Evolutionary conservation across 2,113 vertebrate species (phyloP), one percentile per base, ranked within the genome.

Genomic region (Proteles cristata): DNA sequence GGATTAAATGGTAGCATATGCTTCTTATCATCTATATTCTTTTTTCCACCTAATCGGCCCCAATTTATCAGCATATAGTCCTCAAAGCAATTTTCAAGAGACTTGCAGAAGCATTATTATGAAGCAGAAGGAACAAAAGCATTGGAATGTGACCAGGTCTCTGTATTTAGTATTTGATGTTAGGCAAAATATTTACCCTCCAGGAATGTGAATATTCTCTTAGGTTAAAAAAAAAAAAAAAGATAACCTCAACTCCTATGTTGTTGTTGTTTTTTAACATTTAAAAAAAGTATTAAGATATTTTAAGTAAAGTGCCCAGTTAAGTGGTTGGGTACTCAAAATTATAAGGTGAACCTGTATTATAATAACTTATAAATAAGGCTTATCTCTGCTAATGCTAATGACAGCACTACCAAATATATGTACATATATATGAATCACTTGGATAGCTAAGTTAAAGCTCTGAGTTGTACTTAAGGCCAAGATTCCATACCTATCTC

Each of bases 331-430:
- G 7, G 31, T 88, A 55, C 28, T 73, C 26, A 93, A 33, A 74
- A 81, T 79, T 77, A 71, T 66, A 79, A 89, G 17, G 7, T 73
- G 7, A 85, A 25, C 31, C 28, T 69, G 0, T 79, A 43, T 65
- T 77, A 58, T 39, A 87, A 35, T 85, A 92, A 90, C 66, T 95
- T 87, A 74, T 92, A 93, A 91, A 85, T 83, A 80, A 55, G 33
- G 2, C 82, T 95, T 83, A 68, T 74, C 58, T 83, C n/a, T 25
- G 33, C 12, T 84, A 69, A 76, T 97, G 35, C 17, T 91, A 68
- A 48, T 95, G 28, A 71, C 4, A 91, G 5, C n/a, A 88, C 61
- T 71, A 39, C 31, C 25, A 97, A n/a, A 45, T 88, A 77, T 66
- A 4, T 71, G 14, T 94, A 65, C 3, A 66, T 76, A 63, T 58